phyloP scores from a whole-genome alignment of 1,140 invertebrate species.

The Asbolus verrucosus region DNA sequence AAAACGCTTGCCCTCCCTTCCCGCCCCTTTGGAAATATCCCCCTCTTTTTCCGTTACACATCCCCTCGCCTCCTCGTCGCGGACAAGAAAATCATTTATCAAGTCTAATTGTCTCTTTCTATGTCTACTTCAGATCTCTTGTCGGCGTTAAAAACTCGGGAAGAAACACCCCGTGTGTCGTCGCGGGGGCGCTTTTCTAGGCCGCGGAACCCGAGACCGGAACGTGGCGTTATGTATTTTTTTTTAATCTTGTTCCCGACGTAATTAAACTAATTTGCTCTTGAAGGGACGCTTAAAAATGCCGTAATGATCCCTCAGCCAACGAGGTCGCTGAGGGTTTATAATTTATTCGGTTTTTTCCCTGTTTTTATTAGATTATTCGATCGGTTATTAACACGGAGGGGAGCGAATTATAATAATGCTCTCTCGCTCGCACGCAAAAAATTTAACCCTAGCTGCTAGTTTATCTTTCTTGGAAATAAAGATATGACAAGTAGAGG shows the following conservation, averaged over 20 bases:
- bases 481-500: no score
- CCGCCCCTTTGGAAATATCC: constrained; percentile 33
- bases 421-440: no score
- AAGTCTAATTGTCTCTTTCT: constrained; percentile 60
- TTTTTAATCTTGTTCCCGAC: not conserved
- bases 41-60: constrained; percentile 30
- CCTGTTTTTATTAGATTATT: not conserved
- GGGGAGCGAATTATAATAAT: no score
- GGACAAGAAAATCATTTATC: constrained; percentile 61
- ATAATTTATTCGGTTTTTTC: not conserved
- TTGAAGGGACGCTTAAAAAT: constrained; percentile 2
- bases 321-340: not conserved
- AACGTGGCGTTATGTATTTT: not conserved
- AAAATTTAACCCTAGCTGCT: no score
- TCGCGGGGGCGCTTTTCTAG: not conserved
- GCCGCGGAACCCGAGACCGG: not conserved
- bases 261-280: not conserved
- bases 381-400: no score
- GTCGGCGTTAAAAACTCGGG: not conserved
- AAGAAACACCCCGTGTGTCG: not conserved
- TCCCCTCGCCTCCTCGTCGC: constrained; percentile 37
- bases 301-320: not conserved
- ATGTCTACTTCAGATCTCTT: constrained; percentile 18
- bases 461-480: no score
- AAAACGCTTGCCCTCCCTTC: constrained; percentile 8